Conservation (phyloP, 64 coral and sea anemone genomes). For the Montipora efflorescens region DNA sequence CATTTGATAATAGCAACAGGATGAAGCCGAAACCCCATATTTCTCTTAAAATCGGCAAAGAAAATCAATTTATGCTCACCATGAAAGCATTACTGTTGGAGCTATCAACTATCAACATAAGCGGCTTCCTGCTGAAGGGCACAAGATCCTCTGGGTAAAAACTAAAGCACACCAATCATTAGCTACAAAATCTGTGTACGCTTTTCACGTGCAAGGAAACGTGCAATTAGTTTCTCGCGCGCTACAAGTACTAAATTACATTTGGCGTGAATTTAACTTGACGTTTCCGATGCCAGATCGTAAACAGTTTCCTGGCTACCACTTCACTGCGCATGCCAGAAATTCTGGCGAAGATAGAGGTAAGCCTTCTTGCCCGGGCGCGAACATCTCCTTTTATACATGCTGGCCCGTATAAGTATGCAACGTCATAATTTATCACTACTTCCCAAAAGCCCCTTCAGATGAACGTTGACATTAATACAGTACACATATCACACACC, state of each 20-base stretch:
- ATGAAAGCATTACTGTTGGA: slow-evolving; percentile 87
- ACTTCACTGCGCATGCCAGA: no score
- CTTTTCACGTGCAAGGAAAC: not conserved
- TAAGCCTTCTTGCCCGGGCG: not conserved
- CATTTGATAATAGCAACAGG: no score
- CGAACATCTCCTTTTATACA: not conserved
- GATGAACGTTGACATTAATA: not conserved
- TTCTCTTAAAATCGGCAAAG: no score
- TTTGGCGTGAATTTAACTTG: not conserved
- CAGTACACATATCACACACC: slow-evolving; percentile 28
- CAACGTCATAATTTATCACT: not conserved
- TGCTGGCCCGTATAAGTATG: not conserved
- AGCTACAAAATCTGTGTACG: not conserved
- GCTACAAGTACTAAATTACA: not conserved
- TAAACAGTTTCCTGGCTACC: not conserved
- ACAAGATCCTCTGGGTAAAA: slow-evolving; percentile 95
- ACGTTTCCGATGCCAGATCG: not conserved
- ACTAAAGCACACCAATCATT: slow-evolving; percentile 24
- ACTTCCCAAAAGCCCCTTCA: not conserved
- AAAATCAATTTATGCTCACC: slow-evolving; percentile 30
- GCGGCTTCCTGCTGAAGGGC: slow-evolving; percentile 93
- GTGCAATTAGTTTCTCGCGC: not conserved
- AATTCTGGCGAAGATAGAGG: no score
- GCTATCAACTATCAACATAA: slow-evolving; percentile 92
- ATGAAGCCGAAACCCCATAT: no score